These are phyloP conservation scores for Aphis craccivora DNA, from an alignment of 1,140 invertebrate species.

Conservation along the genomic window DNA sequence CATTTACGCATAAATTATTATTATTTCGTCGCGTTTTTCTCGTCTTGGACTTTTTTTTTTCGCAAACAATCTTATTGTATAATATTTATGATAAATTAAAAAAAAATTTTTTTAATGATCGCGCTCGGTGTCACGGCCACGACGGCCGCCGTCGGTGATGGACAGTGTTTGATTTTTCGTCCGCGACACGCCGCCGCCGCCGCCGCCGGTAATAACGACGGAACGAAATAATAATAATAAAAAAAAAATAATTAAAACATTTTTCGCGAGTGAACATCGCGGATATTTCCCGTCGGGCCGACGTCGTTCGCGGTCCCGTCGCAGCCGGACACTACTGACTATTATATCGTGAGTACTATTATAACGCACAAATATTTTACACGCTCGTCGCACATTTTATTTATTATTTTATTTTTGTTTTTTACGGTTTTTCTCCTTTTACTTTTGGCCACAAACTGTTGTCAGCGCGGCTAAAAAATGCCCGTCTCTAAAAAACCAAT, in stretches of 20 bases:
- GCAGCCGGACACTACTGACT: constrained; percentile 33
- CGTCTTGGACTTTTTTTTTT: neutral
- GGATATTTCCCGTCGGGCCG: neutral
- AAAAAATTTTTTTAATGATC: neutral
- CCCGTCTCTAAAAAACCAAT: neutral
- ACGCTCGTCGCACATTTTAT: neutral
- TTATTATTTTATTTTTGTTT: neutral
- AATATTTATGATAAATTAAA: neutral
- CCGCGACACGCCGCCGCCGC: neutral
- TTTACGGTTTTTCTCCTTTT: neutral
- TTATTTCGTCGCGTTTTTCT: neutral
- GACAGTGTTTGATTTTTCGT: constrained; percentile 16
- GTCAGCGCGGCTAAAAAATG: neutral
- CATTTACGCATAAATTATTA: neutral
- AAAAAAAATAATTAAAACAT: neutral
- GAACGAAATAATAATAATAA: neutral
- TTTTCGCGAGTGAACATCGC: neutral
- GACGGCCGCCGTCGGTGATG: neutral
- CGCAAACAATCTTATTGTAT: neutral
- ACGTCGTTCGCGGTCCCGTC: constrained; percentile 20
- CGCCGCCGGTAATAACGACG: constrained; percentile 18
- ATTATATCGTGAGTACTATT: constrained; percentile 34
- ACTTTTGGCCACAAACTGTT: neutral
- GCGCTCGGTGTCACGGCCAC: neutral
- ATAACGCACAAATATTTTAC: neutral